These are phyloP conservation scores for Drosophila macrospina DNA, from an alignment of 2,888 invertebrate species.

Conservation along the genomic window DNA sequence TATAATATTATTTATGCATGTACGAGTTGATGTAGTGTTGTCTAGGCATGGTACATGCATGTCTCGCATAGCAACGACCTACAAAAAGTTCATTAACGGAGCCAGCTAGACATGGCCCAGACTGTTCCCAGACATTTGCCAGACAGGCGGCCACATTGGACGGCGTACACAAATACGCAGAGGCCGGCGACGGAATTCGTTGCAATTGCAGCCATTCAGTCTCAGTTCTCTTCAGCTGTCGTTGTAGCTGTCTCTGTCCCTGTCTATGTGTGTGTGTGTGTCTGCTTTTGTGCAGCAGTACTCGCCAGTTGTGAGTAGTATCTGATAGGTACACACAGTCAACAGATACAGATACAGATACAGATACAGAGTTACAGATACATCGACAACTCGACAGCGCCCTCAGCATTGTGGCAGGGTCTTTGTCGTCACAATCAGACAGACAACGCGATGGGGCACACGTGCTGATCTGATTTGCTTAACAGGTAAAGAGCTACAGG, in stretches of 20 bases:
- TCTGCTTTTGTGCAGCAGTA: constrained; percentile 49
- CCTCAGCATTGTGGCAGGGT: constrained; percentile 14
- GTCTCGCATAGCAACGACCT: constrained; percentile 84
- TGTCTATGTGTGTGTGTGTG: constrained; percentile 23
- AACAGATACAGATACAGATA: constrained; percentile 22
- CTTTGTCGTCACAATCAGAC: constrained; percentile 20
- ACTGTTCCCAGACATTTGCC: constrained; percentile 83
- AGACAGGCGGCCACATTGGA: constrained; percentile 65
- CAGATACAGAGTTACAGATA: not conserved
- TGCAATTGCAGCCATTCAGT: constrained; percentile 67
- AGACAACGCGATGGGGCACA: not conserved
- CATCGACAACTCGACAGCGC: constrained; percentile 10
- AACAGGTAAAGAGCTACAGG: not conserved
- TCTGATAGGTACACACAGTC: constrained; percentile 57
- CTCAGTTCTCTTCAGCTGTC: constrained; percentile 29
- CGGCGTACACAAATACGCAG: constrained; percentile 59
- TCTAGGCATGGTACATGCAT: constrained; percentile 46
- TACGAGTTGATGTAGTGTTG: constrained; percentile 31
- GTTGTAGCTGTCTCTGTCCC: not conserved
- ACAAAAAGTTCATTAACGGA: constrained; percentile 86
- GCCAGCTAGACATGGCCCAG: constrained; percentile 86
- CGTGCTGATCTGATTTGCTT: constrained; percentile 11
- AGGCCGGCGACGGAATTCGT: constrained; percentile 66
- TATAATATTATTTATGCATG: constrained; percentile 36
- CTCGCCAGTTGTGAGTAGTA: constrained; percentile 56